Base-by-base conservation (phyloP, 2,888 invertebrate genomes). In the Disparrhopalites patrizii region DNA sequence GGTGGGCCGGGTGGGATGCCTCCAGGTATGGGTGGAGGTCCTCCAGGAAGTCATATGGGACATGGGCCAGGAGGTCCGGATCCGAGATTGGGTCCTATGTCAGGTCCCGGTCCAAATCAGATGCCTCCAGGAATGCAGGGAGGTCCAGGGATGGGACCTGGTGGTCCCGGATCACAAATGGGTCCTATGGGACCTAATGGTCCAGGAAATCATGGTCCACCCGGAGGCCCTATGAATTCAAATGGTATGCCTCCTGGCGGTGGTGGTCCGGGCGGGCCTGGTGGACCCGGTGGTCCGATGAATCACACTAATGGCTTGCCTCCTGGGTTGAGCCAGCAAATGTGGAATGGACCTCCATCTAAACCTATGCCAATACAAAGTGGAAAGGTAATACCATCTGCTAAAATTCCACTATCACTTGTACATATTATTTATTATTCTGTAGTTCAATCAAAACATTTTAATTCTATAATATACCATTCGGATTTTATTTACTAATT, bases 311-410 rank as follows among this genome's bases (percentile, higher is more conserved):
- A 70, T 31, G 70, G 70, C 51, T 71, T 71, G 69, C 67, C 65
- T 68, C 75, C 61, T 57, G 75, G 75, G 52, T 68, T 71, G 70
- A 70, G 50, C 56, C 72, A 75, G 66, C 67, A 73, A 38, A 70
- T 70, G 47, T 68, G 74, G 75, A 62, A 75, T 72, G 77, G 78
- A 73, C 74, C 74, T 20, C 76, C 77, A 0, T n/a, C n/a, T 2
- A 78, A 78, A 70, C 92, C 93, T 15, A 90, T 93, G 89, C 91
- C 93, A 75, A 91, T 93, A 69, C 90, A 91, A 79, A 91, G 93
- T 60, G 90, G 90, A 54, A 91, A 93, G 84, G 88, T 93, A 78
- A 73, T 73, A 13, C 13, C 13, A 8, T 36, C 36, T 36, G 36
- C 8, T 8, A 36, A 13, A 51, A 51, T 51, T n/a, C n/a, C n/a